These are phyloP conservation scores for Myiopsitta monachus DNA, from an alignment of 2,113 vertebrate species.

Conservation along the genomic window DNA sequence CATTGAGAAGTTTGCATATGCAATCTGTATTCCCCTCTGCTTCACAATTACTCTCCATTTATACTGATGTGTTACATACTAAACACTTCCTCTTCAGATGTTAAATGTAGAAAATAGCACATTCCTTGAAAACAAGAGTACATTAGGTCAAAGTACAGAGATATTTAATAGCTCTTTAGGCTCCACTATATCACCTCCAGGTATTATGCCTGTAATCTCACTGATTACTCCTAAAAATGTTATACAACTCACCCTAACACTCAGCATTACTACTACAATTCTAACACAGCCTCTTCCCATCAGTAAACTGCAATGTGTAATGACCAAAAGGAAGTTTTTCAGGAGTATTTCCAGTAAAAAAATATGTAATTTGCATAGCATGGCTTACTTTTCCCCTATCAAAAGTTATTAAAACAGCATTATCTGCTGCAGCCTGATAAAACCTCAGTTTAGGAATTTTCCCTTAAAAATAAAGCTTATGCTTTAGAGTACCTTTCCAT, in stretches of 20 bases:
- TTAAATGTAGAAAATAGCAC: background rate
- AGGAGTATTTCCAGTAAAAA: background rate
- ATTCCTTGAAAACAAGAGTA: background rate
- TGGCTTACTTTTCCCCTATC: background rate
- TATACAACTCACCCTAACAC: background rate
- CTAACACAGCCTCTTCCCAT: background rate
- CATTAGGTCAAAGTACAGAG: background rate
- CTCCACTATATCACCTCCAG: fast-evolving
- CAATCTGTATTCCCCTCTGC: background rate
- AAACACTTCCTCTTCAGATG: background rate
- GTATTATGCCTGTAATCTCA: background rate
- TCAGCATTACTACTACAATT: background rate
- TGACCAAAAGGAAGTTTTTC: background rate
- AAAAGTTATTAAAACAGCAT: background rate
- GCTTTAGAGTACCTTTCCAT: background rate
- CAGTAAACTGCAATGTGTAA: background rate
- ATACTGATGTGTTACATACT: background rate
- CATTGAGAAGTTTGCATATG: background rate
- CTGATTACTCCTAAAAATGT: background rate
- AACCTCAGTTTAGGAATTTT: background rate
- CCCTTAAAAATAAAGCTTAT: background rate
- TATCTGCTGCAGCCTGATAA: background rate
- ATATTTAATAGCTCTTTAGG: background rate
- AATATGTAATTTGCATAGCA: background rate
- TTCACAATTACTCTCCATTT: background rate